Evolutionary conservation across 2,113 vertebrate genomes (phyloP), one percentile per base, ranked within the genome.

Genomic region (Ifrita kowaldi): DNA sequence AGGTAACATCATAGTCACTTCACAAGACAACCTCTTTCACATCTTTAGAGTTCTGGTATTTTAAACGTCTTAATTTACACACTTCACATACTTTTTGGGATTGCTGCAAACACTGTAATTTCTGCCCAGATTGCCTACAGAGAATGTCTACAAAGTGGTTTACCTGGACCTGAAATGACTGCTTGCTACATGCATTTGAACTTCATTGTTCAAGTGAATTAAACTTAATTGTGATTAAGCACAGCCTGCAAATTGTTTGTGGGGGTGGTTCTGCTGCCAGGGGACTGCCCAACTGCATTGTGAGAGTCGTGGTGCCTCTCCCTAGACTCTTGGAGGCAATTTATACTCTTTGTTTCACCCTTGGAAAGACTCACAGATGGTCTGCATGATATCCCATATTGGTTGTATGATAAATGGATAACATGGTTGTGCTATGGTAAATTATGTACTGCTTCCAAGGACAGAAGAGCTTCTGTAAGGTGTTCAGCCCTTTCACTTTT

Each of bases 331-430:
- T 70, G 56, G 89, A 96, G 79, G 95, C 94, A 96, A 98, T 97
- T 96, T 96, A 88, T 91, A 93, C 95, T 90, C 59, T 85, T 84
- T 90, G 56, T 95, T 97, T 97, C 93, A 96, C 94, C 96, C 95
- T 95, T 96, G 73, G 95, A 96, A 93, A 97, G 91, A 90, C 92
- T 95, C 94, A 89, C 59, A 93, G 97, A 96, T 97, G 96, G 89
- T 96, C 88, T 97, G 91, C 93, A 89, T 95, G 96, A 97, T 96
- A 96, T 78, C 56, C 59, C 65, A 86, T 84, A 97, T 84, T 90
- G 81, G 94, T 97, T 97, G 95, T 94, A 97, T 95, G 97, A 98
- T 95, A 97, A 97, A 97, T 94, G 95, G 97, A 95, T 80, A 95
- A 92, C 76, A 90, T 81, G 59, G 68, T 89, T 89, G 74, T 75